Base-by-base conservation (phyloP, 1,140 invertebrate species). In the Zaprionus camerounensis region DNA sequence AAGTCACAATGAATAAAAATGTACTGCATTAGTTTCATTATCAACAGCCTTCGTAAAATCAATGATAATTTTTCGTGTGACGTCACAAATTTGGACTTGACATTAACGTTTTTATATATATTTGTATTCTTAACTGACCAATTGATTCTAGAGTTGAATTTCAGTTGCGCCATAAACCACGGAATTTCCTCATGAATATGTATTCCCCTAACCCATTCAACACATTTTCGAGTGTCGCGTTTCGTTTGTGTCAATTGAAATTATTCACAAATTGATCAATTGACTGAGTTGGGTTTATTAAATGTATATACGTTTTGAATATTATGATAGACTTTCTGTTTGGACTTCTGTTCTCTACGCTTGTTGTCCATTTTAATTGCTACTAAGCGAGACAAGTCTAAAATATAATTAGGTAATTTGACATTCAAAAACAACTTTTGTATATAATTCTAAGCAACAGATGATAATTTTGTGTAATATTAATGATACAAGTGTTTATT, bases 221-320 rank as follows among this genome's bases (percentile, higher is more conserved):
- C 31, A 11, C 17, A 46, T 46, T 17, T 46, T 17, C 5, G 15
- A n/a, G 41, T 7, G 41, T n/a, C 41, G n/a, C 6, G 5, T 7
- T 44, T n/a, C n/a, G n/a, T 9, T n/a, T 17, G 41, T 46, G n/a
- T 46, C 41, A 17, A 17, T 17, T 46, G 6, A 46, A 46, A 46
- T 46, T 46, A 46, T 17, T 46, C 41, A 46, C n/a, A 46, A 46
- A 46, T 17, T 46, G n/a, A 46, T 46, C 7, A 46, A n/a, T 46
- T 46, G 41, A 20, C n/a, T 46, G 41, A 17, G 17, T 9, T 17
- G 7, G 2, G n/a, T 20, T 34, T 3, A 34, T 34, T 17, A 1
- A 17, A 17, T 17, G 17, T 17, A 3, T 17, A 3, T n/a, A 44
- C n/a, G 31, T 34, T 34, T 34, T 34, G 9, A 34, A 34, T 34